Evolutionary conservation across 2,797 vertebrate genomes (phyloP), one percentile per base, ranked within the genome.

Genomic region (Enteromius thamalakanensis): DNA sequence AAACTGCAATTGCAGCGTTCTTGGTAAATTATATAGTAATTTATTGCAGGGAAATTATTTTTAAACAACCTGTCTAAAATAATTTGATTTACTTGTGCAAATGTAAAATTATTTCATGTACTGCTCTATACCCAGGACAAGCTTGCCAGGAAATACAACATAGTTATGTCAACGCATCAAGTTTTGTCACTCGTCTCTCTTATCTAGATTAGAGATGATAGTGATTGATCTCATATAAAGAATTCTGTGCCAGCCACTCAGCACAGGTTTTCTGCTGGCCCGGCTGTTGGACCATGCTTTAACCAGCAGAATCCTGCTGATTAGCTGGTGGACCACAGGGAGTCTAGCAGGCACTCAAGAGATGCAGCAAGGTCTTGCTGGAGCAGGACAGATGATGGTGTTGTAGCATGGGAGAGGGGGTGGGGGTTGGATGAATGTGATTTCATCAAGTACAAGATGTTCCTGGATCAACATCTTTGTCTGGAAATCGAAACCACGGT

Each of bases 331-430:
- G 29, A 65, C 58, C 55, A 32, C 23, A 49, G 55, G 55, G 55
- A 49, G 42, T 64, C 42, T 32, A 8, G 42, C 55, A 74, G 53
- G 14, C 55, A 19, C 26, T 21, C 53, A 68, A 69, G 60, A 62
- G 75, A 76, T 15, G 23, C 40, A 80, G n/a, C 49, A 70, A 29
- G 37, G 3, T 72, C 55, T 49, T 60, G 40, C 40, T 72, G 40
- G 5, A 67, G n/a, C 55, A 14, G 32, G 58, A 75, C 70, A 65
- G 58, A 65, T 81, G 58, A 75, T 9, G 67, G 51, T 60, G 70
- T n/a, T 15, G 26, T 53, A 53, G 42, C 80, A 49, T 40, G 40
- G 40, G 9, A 9, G 40, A 9, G 40, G 8, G 7, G 40, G 37
- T 37, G 37, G 4, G 37, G 37, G 37, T 37, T 37, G 37, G 37